Evolutionary conservation across 2,888 invertebrate genomes (phyloP).

Genomic region (Urechis unicinctus): DNA sequence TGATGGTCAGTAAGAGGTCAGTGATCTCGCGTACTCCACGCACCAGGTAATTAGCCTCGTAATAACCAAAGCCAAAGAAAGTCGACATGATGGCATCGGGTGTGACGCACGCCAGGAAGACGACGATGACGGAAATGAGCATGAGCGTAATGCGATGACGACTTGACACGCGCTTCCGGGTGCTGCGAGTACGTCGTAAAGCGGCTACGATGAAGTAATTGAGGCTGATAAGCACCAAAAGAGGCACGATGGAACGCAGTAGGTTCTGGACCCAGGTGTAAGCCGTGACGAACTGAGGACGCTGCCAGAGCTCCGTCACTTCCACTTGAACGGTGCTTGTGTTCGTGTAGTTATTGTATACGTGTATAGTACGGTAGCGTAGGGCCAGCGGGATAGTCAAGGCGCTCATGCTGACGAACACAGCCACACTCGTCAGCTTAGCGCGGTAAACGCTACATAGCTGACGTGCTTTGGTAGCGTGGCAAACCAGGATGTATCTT

Average conservation of each 20-base stretch:
- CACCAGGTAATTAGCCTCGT: constrained; percentile 18
- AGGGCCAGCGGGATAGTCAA: constrained; percentile 41
- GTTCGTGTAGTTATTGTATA: constrained; percentile 23
- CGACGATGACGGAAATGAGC: constrained; percentile 26
- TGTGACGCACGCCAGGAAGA: constrained; percentile 24
- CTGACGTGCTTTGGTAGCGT: constrained; percentile 10
- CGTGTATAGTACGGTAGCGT: constrained; percentile 33
- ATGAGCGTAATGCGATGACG: constrained; percentile 25
- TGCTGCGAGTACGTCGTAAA: constrained; percentile 29
- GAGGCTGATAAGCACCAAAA: constrained; percentile 37
- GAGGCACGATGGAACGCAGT: constrained; percentile 43
- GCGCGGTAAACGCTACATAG: constrained; percentile 6
- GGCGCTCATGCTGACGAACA: constrained; percentile 36
- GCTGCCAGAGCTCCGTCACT: constrained; percentile 34
- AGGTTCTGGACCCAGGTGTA: constrained; percentile 45
- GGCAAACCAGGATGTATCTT: constrained; percentile 21
- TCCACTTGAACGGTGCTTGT: constrained; percentile 26
- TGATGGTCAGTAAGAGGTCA: constrained; percentile 21
- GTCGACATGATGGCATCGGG: constrained; percentile 29
- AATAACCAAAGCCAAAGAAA: constrained; percentile 21
- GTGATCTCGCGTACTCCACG: constrained; percentile 26
- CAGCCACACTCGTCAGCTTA: constrained; percentile 29
- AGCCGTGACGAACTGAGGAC: constrained; percentile 33
- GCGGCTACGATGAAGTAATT: constrained; percentile 44
- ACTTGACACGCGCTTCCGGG: not conserved